Evolutionary conservation across 2,113 vertebrate species (phyloP).

Genomic region (Hypocryptadius cinnamomeus): DNA sequence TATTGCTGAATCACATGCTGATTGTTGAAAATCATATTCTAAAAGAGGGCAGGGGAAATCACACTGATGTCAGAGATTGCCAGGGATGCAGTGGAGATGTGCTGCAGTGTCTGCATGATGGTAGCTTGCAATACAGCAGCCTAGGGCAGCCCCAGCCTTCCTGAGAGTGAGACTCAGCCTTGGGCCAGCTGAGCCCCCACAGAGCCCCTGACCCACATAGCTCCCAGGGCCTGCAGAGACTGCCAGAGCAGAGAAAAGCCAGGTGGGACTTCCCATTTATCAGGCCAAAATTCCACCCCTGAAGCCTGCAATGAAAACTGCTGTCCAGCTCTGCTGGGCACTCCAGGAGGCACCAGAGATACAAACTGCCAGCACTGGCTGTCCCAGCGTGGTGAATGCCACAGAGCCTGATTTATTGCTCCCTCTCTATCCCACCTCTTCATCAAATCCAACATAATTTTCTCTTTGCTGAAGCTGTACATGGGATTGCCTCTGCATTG

Average conservation of each 20-base stretch:
- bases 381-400: not conserved
- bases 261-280: not conserved
- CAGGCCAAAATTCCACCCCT: too few species aligned
- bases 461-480: not conserved
- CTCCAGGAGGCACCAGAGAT: not conserved
- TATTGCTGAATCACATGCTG: not conserved
- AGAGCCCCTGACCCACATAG: not conserved
- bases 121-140: not conserved
- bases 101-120: not conserved
- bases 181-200: rapidly evolving
- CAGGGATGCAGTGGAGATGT: not conserved
- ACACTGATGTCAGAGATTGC: not conserved
- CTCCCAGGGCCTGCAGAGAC: not conserved
- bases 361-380: not conserved
- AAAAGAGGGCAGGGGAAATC: not conserved
- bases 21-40: not conserved
- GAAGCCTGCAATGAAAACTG: not conserved
- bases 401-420: not conserved
- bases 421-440: not conserved
- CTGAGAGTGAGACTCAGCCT: too few species aligned
- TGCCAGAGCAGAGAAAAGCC: too few species aligned
- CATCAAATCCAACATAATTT: not conserved
- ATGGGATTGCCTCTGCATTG: not conserved
- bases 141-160: not conserved
- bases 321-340: not conserved